Evolutionary conservation across 2,113 vertebrate species (phyloP).

Genomic region (Nanorana parkeri): DNA sequence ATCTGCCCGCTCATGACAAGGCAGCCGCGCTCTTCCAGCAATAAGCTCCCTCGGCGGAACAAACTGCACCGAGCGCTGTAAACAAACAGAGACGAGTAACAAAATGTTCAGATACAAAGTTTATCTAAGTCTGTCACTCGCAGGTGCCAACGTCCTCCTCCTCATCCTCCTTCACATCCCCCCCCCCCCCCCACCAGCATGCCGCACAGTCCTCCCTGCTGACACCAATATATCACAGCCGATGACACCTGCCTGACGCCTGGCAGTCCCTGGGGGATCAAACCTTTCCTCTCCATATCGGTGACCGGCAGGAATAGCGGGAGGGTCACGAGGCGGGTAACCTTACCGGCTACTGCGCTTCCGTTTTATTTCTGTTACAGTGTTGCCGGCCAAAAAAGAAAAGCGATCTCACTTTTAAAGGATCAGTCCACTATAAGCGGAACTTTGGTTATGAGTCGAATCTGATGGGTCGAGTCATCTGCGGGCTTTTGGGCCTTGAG

Average conservation of each 20-base stretch:
- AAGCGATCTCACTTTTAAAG: no score
- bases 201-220: conserved; percentile 20
- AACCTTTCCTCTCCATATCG: neutral
- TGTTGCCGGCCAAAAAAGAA: no score
- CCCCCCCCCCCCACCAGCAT: neutral
- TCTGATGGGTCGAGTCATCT: no score
- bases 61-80: neutral
- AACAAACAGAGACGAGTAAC: neutral
- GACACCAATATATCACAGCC: conserved; percentile 29
- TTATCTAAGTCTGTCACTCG: neutral
- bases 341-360: no score
- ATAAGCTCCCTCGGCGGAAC: neutral
- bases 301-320: neutral
- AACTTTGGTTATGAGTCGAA: no score
- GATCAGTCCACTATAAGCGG: no score
- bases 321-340: no score
- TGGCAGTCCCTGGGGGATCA: conserved; percentile 1
- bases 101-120: conserved; percentile 22
- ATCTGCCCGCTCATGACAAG: neutral
- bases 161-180: neutral
- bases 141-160: conserved; percentile 19
- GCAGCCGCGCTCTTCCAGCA: neutral
- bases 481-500: no score
- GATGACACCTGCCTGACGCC: conserved; percentile 4
- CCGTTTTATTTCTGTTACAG: no score